Evolutionary conservation across 2,888 invertebrate genomes (phyloP), one percentile per base, ranked within the genome.

Genomic region (Pocota personata): DNA sequence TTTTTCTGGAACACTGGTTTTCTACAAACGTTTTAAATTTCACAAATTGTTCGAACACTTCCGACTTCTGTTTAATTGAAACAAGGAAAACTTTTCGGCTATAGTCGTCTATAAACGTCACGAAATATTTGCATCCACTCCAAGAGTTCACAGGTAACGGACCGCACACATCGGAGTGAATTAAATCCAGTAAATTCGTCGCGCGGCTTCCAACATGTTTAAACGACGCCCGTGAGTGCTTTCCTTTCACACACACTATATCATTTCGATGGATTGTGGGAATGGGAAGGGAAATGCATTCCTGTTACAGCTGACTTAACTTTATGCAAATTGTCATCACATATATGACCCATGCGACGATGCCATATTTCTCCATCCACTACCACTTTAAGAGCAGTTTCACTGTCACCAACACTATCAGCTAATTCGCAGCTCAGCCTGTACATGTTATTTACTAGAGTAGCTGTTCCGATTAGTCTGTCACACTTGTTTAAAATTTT

Each of bases 141-240:
- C 88, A 69, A 0, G 92, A 92, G 32, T 76, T 67, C 7, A 83
- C 87, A 75, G 90, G 88, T 88, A 91, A 90, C 16, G 91, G 91
- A 14, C 91, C 91, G 86, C 91, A n/a, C n/a, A n/a, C n/a, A 88
- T 92, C 91, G 3, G 90, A 78, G 67, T 91, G 91, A 3, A 92
- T 72, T 21, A 90, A 14, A 32, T 91, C 89, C 30, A 92, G 76
- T 32, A 64, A 10, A 40, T 86, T 67, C 27, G 37, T 86, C 24
- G 89, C 88, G 50, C 88, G 82, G 32, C 78, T 79, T 37, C 86
- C 79, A 37, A 46, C 62, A 16, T 77, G 62, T 24, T 75, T 62
- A 71, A 89, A 89, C 6, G 89, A 76, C 32, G 46, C 43, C 78
- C 88, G 76, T 14, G 87, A 73, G 48, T 89, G 88, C 58, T 89